Evolutionary conservation across 2,888 invertebrate genomes (phyloP).

Genomic region (Thalpophila matura): DNA sequence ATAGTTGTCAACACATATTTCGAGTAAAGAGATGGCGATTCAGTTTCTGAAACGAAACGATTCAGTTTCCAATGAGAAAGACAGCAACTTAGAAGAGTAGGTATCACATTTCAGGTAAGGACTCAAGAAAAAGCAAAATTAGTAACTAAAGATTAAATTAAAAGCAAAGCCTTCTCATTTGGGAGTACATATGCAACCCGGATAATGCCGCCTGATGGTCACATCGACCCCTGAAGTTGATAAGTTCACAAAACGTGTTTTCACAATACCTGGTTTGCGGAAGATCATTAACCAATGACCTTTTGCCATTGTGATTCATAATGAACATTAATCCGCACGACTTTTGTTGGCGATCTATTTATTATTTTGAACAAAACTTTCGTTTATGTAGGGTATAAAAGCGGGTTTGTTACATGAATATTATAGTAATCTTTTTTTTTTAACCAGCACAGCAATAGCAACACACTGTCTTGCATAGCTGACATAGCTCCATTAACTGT

Average conservation of each 20-base stretch:
- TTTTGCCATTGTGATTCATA: constrained; percentile 58
- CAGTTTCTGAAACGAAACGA: too few species aligned
- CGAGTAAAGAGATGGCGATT: too few species aligned
- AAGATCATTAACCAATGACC: constrained; percentile 59
- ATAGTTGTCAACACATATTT: not conserved
- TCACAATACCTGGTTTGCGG: constrained; percentile 57
- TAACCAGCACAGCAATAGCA: too few species aligned
- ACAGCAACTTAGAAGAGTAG: not conserved
- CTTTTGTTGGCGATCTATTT: constrained; percentile 39
- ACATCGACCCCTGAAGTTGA: constrained; percentile 29
- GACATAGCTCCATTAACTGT: not conserved
- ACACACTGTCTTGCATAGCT: too few species aligned
- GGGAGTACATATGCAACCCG: constrained; percentile 51
- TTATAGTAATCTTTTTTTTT: too few species aligned
- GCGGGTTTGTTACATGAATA: too few species aligned
- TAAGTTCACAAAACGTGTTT: constrained; percentile 59
- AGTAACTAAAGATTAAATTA: not conserved
- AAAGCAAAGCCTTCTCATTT: constrained; percentile 28
- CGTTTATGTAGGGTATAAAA: constrained; percentile 5
- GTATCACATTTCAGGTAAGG: not conserved
- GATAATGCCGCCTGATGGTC: constrained; percentile 48
- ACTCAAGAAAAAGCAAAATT: not conserved
- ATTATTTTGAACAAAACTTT: constrained; percentile 31
- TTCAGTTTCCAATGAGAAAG: not conserved
- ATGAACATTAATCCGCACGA: constrained; percentile 41